phyloP scores from a whole-genome alignment of 2,113 vertebrate species.

The Rattus rattus region DNA sequence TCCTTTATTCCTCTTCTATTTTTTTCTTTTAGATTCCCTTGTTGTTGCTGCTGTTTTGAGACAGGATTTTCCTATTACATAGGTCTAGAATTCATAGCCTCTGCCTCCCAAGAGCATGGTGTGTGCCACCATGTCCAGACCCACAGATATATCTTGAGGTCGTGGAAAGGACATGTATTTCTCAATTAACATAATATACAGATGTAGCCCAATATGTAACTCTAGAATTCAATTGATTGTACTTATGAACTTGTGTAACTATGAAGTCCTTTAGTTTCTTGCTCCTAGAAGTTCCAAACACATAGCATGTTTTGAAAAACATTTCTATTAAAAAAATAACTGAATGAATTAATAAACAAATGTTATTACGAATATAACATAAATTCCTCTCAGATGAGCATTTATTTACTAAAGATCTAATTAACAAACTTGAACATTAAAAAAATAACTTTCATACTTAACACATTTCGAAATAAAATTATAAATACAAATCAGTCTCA shows the following conservation, averaged over 20 bases:
- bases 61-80: background rate
- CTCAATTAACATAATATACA: constrained; percentile 10
- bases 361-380: background rate
- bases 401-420: constrained; percentile 49
- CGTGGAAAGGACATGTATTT: background rate
- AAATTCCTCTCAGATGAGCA: constrained; percentile 51
- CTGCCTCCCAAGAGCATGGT: background rate
- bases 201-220: background rate
- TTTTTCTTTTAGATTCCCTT: background rate
- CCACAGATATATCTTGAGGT: background rate
- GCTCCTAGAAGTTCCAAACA: background rate
- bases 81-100: background rate
- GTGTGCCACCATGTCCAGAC: background rate
- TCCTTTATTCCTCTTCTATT: too few species aligned
- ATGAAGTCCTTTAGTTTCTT: constrained; percentile 1
- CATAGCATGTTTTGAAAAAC: constrained; percentile 49
- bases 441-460: constrained; percentile 16
- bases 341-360: constrained; percentile 47
- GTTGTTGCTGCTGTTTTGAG: background rate
- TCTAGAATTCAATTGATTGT: constrained; percentile 13
- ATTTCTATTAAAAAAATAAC: constrained; percentile 17
- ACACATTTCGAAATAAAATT: constrained; percentile 43
- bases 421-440: constrained; percentile 39
- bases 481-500: constrained; percentile 34
- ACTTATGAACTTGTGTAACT: constrained; percentile 17